Evolutionary conservation across 2,888 invertebrate genomes (phyloP).

Genomic region (Stenodera caucasica): DNA sequence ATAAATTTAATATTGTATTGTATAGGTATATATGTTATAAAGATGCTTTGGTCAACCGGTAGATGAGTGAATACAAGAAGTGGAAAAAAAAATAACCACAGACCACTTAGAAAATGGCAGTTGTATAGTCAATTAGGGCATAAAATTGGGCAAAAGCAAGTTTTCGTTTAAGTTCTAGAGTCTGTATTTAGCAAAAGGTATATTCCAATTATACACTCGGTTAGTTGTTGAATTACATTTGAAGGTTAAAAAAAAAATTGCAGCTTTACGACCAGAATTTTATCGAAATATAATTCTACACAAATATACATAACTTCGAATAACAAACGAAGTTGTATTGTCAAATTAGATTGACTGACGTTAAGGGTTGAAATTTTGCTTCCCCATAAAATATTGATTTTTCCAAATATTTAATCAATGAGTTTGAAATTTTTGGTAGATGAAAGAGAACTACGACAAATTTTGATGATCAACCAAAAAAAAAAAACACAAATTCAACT

Average conservation of each 20-base stretch:
- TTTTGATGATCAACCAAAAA: too few relatives aligned
- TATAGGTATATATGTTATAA: constrained; percentile 10
- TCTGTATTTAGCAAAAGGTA: neutral
- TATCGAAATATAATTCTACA: too few relatives aligned
- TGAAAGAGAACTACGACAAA: too few relatives aligned
- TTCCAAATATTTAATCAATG: too few relatives aligned
- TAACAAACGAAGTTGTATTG: too few relatives aligned
- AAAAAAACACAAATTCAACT: too few relatives aligned
- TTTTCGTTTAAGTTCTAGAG: too few relatives aligned
- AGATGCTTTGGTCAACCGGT: constrained; percentile 37
- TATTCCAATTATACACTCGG: neutral
- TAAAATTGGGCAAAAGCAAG: constrained; percentile 27
- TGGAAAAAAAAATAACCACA: constrained; percentile 27
- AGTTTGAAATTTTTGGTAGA: too few relatives aligned
- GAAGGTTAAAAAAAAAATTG: neutral
- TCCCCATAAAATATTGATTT: too few relatives aligned
- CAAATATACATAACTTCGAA: too few relatives aligned
- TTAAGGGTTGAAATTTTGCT: too few relatives aligned
- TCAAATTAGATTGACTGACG: too few relatives aligned
- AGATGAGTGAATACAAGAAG: constrained; percentile 25
- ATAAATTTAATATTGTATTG: constrained; percentile 43
- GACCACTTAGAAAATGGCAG: constrained; percentile 28
- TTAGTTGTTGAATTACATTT: neutral
- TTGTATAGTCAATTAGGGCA: constrained; percentile 29
- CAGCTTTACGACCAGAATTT: neutral